Evolutionary conservation across 2,888 invertebrate genomes (phyloP), one percentile per base, ranked within the genome.

Genomic region (Prosopocoilus inquinatus): DNA sequence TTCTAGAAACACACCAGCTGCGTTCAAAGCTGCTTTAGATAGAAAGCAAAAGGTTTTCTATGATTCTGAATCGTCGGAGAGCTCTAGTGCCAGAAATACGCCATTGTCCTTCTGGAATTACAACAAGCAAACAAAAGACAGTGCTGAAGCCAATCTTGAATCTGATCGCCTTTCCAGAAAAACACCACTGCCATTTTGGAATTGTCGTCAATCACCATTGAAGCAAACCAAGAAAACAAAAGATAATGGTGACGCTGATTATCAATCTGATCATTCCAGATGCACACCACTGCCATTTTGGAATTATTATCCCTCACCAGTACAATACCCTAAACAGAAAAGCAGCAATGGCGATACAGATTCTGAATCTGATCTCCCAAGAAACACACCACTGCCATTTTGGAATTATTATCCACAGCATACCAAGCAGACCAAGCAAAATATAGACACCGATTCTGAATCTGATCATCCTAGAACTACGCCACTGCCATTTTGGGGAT

Each of bases 201-300:
- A 48, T 34, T 55, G 33, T 41, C 50, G 46, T 32, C 50, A 55
- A 47, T 9, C 55, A 4, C 12, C 51, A 46, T 46, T 7, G 7
- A 28, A 28, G 20, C 20, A 28, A 28, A 28, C 20, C n/a, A 50
- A 28, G 12, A 39, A 41, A 20, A 41, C 9, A n/a, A 32, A 36
- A 20, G 44, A 44, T 13, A 47, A 50, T 16, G 28, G 9, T 32
- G 53, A 53, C 9, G 11, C 20, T 43, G 55, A 55, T 28, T 50
- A 36, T n/a, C 44, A 50, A 46, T 49, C 53, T 35, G 51, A 47
- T 39, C 57, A 46, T 52, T 60, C 50, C 43, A 57, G 60, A 36
- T 58, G 54, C 9, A 69, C 70, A 4, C 65, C 69, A 7, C 63
- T 69, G 35, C 70, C 72, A 1, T 70, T 64, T 59, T 72, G 71